A percentile compares a stretch with the other conserved stretches of the same genome.
phyloP scores from a whole-genome alignment of 2,797 vertebrate genomes.

The Podargus strigoides region DNA sequence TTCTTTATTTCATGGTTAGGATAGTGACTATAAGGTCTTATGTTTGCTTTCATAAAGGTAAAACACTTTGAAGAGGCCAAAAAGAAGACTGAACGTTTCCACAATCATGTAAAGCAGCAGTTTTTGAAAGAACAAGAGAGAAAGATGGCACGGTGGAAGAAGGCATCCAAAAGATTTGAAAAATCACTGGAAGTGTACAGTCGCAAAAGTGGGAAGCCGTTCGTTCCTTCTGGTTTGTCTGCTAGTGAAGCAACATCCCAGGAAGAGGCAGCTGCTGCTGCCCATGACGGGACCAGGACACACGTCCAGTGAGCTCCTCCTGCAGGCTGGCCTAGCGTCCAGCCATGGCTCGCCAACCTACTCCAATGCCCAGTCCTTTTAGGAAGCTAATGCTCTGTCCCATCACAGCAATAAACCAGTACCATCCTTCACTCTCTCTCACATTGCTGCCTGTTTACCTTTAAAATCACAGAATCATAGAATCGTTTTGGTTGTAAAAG shows the following conservation, averaged over 20 bases:
- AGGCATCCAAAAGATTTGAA: background rate
- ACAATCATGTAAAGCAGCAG: constrained; percentile 52
- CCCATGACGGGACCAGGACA: fast-evolving
- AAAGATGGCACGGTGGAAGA: background rate
- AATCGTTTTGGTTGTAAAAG: no score
- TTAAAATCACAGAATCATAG: no score
- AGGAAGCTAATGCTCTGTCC: fast-evolving
- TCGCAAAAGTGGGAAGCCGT: background rate
- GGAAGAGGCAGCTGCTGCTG: background rate
- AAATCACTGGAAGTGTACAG: constrained; percentile 28
- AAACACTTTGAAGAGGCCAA: constrained; percentile 43
- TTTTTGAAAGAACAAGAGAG: constrained; percentile 56
- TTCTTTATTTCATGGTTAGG: background rate
- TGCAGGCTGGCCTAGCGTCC: background rate
- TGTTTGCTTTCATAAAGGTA: constrained; percentile 29
- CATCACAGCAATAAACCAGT: background rate
- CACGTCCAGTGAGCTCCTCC: background rate
- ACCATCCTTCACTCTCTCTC: fast-evolving
- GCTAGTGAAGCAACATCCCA: fast-evolving
- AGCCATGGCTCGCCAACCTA: background rate
- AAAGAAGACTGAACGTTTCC: constrained; percentile 17
- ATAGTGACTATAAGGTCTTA: background rate
- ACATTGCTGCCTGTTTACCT: background rate
- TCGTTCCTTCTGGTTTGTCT: fast-evolving
- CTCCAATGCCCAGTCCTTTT: background rate